Base-by-base conservation (phyloP, 2,113 vertebrate species). In the Plestiodon gilberti region DNA sequence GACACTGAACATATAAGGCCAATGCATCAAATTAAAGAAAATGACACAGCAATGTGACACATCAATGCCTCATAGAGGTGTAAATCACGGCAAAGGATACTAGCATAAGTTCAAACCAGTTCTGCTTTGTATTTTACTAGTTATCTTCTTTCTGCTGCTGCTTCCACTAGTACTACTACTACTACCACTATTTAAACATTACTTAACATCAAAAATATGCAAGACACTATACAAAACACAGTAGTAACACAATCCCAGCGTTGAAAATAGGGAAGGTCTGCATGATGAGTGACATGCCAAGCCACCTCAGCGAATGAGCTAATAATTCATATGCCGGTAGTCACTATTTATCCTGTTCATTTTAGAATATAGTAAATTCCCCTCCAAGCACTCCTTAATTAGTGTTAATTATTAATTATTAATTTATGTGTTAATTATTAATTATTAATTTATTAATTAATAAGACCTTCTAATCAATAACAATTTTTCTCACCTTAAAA, bases 401-500 rank as follows among this genome's bases (percentile, higher is more conserved):
- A n/a, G n/a, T n/a, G n/a, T n/a, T n/a, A n/a, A n/a, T n/a, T n/a
- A n/a, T n/a, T n/a, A n/a, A n/a, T n/a, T n/a, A n/a, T n/a, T n/a
- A n/a, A n/a, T n/a, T n/a, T n/a, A n/a, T n/a, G n/a, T n/a, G n/a
- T n/a, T n/a, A n/a, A n/a, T n/a, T n/a, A n/a, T n/a, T n/a, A n/a
- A n/a, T n/a, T n/a, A n/a, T n/a, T n/a, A n/a, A n/a, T n/a, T n/a
- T n/a, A n/a, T n/a, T n/a, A n/a, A n/a, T n/a, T n/a, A 62, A 62
- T 15, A 48, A 48, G 43, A 48, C 43, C 43, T 48, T 48, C 10
- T 20, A 65, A 55, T 75, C 61, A 75, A 59, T 78, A 59, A 28
- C 52, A 64, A 57, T 7, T 65, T 35, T 86, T 55, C 85, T 87
- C 78, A 87, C 85, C 85, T 87, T 87, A 87, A 87, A 87, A 81